phyloP scores from a whole-genome alignment of 2,113 vertebrate genomes.

The Potamarius usumacintae region DNA sequence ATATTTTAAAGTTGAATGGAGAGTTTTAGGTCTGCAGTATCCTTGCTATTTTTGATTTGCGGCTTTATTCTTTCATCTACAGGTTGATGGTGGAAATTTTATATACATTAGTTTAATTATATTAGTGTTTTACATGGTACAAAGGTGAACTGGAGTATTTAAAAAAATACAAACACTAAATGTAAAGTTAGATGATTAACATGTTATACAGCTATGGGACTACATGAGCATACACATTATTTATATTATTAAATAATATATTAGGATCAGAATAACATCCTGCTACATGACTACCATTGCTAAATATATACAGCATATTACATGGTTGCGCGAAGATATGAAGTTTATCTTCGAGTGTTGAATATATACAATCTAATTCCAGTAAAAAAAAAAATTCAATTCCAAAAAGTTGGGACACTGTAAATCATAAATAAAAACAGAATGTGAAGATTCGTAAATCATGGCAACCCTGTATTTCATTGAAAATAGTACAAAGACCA shows the following conservation, averaged over 20 bases:
- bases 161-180: neutral
- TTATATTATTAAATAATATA: neutral
- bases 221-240: too few species aligned
- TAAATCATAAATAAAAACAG: too few species aligned
- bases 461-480: too few species aligned
- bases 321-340: too few species aligned
- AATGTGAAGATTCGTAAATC: too few species aligned
- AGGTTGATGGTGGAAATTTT: neutral
- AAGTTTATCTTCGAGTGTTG: too few species aligned
- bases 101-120: neutral
- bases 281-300: neutral
- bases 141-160: neutral
- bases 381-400: too few species aligned
- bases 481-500: too few species aligned
- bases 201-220: neutral
- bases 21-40: neutral
- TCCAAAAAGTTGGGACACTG: too few species aligned
- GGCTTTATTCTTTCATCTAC: neutral
- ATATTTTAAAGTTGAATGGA: neutral
- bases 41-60: neutral
- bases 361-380: too few species aligned
- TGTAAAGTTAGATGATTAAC: neutral
- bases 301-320: neutral
- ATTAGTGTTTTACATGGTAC: neutral
- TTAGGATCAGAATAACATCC: neutral